These are phyloP conservation scores for Hypsibius dujardini DNA, from an alignment of 1,140 invertebrate genomes.

Conservation along the genomic window DNA sequence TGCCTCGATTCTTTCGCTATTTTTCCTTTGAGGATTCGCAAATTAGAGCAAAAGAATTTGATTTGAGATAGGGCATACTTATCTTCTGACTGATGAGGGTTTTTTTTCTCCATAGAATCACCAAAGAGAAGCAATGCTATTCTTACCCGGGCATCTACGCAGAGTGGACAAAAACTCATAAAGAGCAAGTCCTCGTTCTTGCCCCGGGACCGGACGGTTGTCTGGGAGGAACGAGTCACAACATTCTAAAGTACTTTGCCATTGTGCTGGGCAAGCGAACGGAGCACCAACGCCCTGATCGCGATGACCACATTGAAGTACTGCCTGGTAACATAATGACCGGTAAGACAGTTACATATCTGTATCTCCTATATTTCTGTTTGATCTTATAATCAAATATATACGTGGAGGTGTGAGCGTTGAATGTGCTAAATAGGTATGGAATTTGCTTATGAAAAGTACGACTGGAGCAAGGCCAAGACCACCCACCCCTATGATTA, in stretches of 20 bases:
- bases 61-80: no score
- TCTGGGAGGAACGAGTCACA: neutral
- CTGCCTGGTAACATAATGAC: neutral
- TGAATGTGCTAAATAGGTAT: neutral
- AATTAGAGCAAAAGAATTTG: no score
- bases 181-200: neutral
- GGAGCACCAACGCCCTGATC: constrained; percentile 14
- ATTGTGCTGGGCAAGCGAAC: constrained; percentile 8
- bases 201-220: neutral
- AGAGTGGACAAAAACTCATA: neutral
- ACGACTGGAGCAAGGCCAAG: constrained; percentile 6
- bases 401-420: neutral
- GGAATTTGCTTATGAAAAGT: constrained; percentile 15
- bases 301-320: neutral
- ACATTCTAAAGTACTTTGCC: constrained; percentile 16
- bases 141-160: neutral
- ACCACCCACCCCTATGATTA: neutral
- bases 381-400: neutral
- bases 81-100: no score
- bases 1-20: no score
- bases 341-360: constrained; percentile 9
- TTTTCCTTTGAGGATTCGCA: no score
- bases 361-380: neutral
- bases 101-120: neutral
- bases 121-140: constrained; percentile 8